A percentile compares a stretch with the other conserved stretches of the same genome.
Evolutionary conservation across 2,797 vertebrate genomes (phyloP).

Genomic region (Cygnus olor): DNA sequence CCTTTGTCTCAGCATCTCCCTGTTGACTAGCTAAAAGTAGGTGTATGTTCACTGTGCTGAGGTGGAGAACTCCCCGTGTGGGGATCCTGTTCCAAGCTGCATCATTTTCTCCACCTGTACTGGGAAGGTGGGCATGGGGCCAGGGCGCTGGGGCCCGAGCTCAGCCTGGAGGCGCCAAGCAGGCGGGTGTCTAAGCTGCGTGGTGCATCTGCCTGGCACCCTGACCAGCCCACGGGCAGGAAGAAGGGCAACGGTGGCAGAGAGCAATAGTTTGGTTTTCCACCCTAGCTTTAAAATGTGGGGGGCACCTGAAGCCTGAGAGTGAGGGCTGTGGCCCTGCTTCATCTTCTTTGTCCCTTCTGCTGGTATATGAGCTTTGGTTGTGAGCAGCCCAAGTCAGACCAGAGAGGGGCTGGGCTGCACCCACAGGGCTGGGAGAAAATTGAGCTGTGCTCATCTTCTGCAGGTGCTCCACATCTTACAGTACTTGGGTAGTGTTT

Average conservation of each 20-base stretch:
- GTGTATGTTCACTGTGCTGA: not conserved
- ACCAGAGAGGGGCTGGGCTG: not conserved
- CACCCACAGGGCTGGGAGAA: not conserved
- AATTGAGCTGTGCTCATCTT: not conserved
- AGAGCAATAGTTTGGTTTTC: not conserved
- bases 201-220: not conserved
- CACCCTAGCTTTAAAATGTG: not conserved
- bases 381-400: not conserved
- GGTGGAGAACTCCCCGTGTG: not conserved
- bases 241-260: not conserved
- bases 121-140: not conserved
- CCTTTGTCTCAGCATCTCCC: not conserved
- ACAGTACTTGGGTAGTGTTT: not conserved
- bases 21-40: not conserved
- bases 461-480: not conserved
- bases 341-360: not conserved
- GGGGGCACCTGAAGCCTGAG: accelerated
- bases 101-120: not conserved
- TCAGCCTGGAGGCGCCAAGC: not conserved
- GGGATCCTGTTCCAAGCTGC: not conserved
- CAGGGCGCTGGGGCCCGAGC: not conserved
- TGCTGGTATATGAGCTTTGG: not conserved
- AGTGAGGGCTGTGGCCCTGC: not conserved
- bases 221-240: accelerated
- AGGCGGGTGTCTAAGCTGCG: not conserved